A percentile compares a stretch with the other conserved stretches of the same genome.
Conservation (phyloP, 2,113 vertebrate genomes). For the Sitta europaea region DNA sequence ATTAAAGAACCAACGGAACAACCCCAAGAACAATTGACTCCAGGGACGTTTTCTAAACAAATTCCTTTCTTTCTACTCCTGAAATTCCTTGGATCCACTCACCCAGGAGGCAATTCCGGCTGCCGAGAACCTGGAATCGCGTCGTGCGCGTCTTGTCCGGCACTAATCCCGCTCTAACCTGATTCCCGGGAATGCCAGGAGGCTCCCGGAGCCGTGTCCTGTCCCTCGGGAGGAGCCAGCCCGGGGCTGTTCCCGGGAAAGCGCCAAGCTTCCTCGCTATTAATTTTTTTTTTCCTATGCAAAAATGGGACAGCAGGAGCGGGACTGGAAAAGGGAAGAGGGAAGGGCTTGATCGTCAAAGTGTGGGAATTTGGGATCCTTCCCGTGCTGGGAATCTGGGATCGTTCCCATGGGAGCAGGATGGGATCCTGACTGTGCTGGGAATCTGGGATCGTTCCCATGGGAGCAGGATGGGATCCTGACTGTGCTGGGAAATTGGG, state of each 20-base stretch:
- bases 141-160: conserved; percentile 12
- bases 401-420: background rate
- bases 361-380: background rate
- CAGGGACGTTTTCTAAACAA: conserved; percentile 27
- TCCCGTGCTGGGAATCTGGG: background rate
- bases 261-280: background rate
- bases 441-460: background rate
- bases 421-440: accelerated
- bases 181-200: background rate
- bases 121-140: conserved; percentile 46
- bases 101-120: conserved; percentile 5
- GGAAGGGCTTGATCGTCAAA: background rate
- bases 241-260: background rate
- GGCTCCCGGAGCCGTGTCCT: background rate
- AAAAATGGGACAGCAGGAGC: background rate
- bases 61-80: conserved; percentile 46
- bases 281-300: conserved; percentile 19
- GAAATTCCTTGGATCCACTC: conserved; percentile 22
- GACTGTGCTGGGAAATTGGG: accelerated
- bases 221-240: background rate
- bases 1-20: conserved; percentile 92
- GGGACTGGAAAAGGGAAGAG: background rate
- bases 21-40: conserved; percentile 86
- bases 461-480: background rate
- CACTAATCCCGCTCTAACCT: conserved; percentile 19